Evolutionary conservation across 2,113 vertebrate genomes (phyloP).

Genomic region (Lasiurus borealis): DNA sequence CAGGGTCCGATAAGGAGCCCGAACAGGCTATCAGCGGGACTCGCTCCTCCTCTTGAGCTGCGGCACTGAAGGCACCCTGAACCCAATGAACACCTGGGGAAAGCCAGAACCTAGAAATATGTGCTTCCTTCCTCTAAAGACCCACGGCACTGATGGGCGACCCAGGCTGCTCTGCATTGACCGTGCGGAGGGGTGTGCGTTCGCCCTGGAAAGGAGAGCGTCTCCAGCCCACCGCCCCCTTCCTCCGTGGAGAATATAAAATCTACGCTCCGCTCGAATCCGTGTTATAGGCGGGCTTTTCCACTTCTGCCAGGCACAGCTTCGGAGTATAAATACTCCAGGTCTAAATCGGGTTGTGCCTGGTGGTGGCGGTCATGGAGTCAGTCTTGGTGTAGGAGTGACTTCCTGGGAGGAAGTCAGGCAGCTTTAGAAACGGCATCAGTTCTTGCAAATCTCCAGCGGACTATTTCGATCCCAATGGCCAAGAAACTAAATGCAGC

Average conservation of each 20-base stretch:
- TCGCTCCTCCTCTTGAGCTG: neutral
- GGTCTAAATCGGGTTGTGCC: constrained; percentile 33
- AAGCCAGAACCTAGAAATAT: no score
- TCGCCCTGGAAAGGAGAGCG: neutral
- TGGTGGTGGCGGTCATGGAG: neutral
- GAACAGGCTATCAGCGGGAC: neutral
- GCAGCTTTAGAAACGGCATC: constrained; percentile 56
- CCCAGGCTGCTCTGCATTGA: neutral
- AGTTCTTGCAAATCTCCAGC: constrained; percentile 14
- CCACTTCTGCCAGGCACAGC: neutral
- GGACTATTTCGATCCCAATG: neutral
- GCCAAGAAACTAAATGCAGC: constrained; percentile 43
- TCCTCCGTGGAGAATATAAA: neutral
- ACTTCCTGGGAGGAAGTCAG: constrained; percentile 68
- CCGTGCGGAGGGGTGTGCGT: neutral
- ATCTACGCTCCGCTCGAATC: neutral
- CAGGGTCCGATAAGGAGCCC: neutral
- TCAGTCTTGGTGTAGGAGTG: neutral
- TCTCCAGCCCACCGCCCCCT: neutral
- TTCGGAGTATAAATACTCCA: neutral
- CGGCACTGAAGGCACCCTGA: neutral
- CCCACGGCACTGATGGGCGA: neutral
- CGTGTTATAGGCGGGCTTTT: neutral
- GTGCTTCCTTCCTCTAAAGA: neutral
- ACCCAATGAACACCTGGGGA: neutral